A percentile compares a stretch with the other conserved stretches of the same genome.
Conservation (phyloP, 2,113 vertebrate genomes). For the Rattus rattus region DNA sequence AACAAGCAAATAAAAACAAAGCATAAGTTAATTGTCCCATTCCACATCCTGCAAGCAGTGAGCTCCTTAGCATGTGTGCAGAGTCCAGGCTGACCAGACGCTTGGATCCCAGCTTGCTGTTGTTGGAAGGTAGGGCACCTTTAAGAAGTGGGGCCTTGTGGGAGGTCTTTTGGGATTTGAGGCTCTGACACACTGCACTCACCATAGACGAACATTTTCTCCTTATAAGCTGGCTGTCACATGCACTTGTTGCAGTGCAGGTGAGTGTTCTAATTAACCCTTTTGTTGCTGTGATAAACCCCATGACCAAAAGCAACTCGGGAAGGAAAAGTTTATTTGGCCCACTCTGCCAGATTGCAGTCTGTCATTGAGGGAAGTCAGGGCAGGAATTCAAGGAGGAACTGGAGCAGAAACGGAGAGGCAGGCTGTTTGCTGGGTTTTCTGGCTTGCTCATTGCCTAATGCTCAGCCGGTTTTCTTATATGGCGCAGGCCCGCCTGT, state of each 20-base stretch:
- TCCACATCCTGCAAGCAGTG: not conserved
- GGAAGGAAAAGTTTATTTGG: not conserved
- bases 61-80: not conserved
- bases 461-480: not conserved
- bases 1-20: not conserved
- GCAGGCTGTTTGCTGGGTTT: not conserved
- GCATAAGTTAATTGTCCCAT: accelerated
- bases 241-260: not conserved
- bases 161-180: not conserved
- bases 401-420: not conserved
- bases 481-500: not conserved
- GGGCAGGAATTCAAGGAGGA: not conserved
- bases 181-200: not conserved
- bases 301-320: not conserved
- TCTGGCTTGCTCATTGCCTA: not conserved
- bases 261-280: not conserved
- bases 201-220: not conserved
- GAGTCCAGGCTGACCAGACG: too few species aligned
- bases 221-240: not conserved
- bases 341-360: not conserved
- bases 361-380: not conserved
- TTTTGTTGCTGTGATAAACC: not conserved
- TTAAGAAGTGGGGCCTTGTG: not conserved
- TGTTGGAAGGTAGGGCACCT: too few species aligned
- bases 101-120: not conserved